Conservation (phyloP, 1,140 invertebrate genomes). For the Heliconius melpomene region DNA sequence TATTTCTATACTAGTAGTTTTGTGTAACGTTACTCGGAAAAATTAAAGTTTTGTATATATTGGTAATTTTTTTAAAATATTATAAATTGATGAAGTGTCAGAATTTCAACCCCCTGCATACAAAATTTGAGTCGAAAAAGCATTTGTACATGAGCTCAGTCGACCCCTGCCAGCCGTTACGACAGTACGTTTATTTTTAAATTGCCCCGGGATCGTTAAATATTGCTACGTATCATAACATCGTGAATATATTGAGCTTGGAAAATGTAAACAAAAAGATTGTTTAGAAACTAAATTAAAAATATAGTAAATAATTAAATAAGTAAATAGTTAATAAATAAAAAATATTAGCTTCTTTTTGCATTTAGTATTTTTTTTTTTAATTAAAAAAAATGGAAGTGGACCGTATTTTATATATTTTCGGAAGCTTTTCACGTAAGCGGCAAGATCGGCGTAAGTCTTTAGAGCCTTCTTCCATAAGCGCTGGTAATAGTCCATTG, state of each 20-base stretch:
- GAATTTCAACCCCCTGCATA: background rate
- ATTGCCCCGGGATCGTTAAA: slow-evolving; percentile 15
- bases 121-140: background rate
- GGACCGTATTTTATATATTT: slow-evolving; percentile 82
- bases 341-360: background rate
- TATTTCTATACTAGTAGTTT: no score
- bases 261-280: slow-evolving; percentile 13
- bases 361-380: background rate
- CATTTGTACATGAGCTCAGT: slow-evolving; percentile 44
- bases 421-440: slow-evolving; percentile 82
- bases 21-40: no score
- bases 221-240: slow-evolving; percentile 12
- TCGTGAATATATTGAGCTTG: background rate
- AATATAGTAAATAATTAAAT: no score
- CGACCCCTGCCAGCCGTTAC: slow-evolving; percentile 37
- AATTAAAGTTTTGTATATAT: background rate
- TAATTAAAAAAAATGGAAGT: slow-evolving; percentile 77
- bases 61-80: background rate
- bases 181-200: slow-evolving; percentile 60
- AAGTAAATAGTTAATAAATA: no score
- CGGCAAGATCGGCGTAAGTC: slow-evolving; percentile 77
- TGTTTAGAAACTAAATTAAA: background rate
- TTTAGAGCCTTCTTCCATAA: slow-evolving; percentile 68
- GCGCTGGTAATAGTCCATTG: slow-evolving; percentile 72
- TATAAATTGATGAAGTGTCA: background rate